Conservation (phyloP, 2,888 invertebrate species). For the Dasypogon diadema region DNA sequence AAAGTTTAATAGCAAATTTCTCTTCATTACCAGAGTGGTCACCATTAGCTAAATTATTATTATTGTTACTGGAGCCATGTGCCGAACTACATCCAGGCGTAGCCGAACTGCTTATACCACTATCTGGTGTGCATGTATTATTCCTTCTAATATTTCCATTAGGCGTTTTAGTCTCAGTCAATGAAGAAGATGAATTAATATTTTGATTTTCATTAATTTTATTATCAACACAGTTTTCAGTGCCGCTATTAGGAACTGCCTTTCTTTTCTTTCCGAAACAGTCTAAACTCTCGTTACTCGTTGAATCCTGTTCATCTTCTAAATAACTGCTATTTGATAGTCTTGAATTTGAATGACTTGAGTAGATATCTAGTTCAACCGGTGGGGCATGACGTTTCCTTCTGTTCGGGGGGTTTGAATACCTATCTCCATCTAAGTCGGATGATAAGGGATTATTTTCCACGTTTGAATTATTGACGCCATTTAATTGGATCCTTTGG, state of each 20-base stretch:
- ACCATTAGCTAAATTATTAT: constrained; percentile 8
- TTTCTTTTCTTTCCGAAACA: constrained; percentile 55
- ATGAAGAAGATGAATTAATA: constrained; percentile 36
- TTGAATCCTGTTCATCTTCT: constrained; percentile 59
- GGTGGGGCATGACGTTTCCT: constrained; percentile 51
- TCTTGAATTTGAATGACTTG: constrained; percentile 62
- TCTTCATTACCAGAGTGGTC: constrained; percentile 54
- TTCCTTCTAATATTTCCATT: constrained; percentile 53
- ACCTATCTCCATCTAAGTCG: constrained; percentile 54
- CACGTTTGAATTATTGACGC: constrained; percentile 38
- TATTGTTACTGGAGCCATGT: constrained; percentile 50
- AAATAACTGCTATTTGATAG: constrained; percentile 61
- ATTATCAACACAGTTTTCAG: constrained; percentile 11
- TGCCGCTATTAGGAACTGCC: constrained; percentile 51
- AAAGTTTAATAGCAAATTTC: constrained; percentile 59
- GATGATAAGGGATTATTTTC: constrained; percentile 48
- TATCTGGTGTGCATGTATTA: constrained; percentile 61
- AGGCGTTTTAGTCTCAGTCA: constrained; percentile 52
- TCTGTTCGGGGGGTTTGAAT: constrained; percentile 46
- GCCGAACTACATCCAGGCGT: constrained; percentile 56
- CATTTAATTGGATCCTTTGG: constrained; percentile 51
- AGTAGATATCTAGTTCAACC: constrained; percentile 59
- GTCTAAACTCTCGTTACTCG: constrained; percentile 56
- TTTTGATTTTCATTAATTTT: constrained; percentile 30
- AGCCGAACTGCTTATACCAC: constrained; percentile 60